phyloP scores from a whole-genome alignment of 2,888 invertebrate species.

The Dryobota labecula region DNA sequence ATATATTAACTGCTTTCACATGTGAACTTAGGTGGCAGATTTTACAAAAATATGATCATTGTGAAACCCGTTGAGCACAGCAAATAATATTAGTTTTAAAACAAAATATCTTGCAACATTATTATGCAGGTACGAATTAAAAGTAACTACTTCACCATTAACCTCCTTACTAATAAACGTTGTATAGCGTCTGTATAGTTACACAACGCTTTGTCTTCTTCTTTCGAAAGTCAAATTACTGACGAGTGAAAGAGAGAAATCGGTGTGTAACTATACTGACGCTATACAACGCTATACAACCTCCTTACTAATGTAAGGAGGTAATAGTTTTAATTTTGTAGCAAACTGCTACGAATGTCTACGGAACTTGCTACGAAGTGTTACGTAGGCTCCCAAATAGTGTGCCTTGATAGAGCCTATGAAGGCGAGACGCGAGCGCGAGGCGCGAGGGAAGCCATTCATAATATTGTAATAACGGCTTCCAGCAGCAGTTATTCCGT shows the following conservation, averaged over 20 bases:
- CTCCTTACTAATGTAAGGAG: too few relatives aligned
- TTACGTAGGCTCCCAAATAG: constrained; percentile 35
- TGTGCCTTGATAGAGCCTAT: constrained; percentile 59
- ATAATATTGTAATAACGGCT: constrained; percentile 90
- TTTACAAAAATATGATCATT: too few relatives aligned
- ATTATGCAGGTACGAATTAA: not conserved
- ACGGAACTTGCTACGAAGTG: constrained; percentile 16
- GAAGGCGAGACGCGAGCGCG: constrained; percentile 67
- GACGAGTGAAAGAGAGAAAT: too few relatives aligned
- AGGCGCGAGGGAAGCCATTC: constrained; percentile 85
- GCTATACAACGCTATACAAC: too few relatives aligned
- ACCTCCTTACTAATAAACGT: too few relatives aligned
- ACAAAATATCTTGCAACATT: not conserved
- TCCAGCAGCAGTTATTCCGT: constrained; percentile 89
- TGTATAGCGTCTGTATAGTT: too few relatives aligned
- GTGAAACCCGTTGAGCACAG: too few relatives aligned
- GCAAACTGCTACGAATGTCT: constrained; percentile 24
- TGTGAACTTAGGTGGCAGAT: too few relatives aligned
- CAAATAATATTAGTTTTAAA: constrained; percentile 7
- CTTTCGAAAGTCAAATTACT: too few relatives aligned
- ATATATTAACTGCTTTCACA: too few relatives aligned
- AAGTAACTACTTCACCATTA: constrained; percentile 21
- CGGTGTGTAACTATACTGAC: too few relatives aligned
- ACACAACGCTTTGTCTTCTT: too few relatives aligned
- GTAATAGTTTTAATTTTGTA: constrained; percentile 29